These are phyloP conservation scores for Lasius platythorax DNA, from an alignment of 2,888 invertebrate genomes.

Conservation along the genomic window DNA sequence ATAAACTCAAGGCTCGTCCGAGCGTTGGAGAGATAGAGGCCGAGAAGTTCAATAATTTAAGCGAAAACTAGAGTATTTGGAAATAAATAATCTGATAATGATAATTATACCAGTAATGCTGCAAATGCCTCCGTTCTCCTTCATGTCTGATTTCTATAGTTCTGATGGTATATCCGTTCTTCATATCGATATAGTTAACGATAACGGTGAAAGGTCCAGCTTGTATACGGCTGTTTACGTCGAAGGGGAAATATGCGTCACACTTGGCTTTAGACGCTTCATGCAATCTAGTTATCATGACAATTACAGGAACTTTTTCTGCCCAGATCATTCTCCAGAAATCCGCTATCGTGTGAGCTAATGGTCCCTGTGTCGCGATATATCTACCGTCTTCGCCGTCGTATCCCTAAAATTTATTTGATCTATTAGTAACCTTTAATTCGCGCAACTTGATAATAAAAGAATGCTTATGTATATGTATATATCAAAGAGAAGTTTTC, in stretches of 20 bases:
- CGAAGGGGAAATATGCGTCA: conserved; percentile 94
- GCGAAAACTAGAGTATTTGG: background rate
- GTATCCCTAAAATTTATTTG: conserved; percentile 90
- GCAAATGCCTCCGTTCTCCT: conserved; percentile 81
- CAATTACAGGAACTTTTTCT: conserved; percentile 88
- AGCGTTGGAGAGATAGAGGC: no score
- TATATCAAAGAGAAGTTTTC: background rate
- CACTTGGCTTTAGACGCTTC: conserved; percentile 95
- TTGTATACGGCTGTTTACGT: conserved; percentile 81
- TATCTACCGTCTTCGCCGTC: conserved; percentile 95
- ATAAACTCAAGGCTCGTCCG: no score
- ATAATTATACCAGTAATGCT: conserved; percentile 85
- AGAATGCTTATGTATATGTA: background rate
- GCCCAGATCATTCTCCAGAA: conserved; percentile 96
- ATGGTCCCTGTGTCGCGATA: conserved; percentile 97
- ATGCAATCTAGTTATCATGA: conserved; percentile 96
- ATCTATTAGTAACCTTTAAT: background rate
- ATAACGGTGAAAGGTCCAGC: conserved; percentile 87
- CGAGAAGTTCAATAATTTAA: background rate
- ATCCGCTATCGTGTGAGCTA: conserved; percentile 95
- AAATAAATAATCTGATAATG: background rate
- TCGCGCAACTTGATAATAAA: background rate
- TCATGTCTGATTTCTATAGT: conserved; percentile 85
- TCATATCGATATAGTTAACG: conserved; percentile 85
- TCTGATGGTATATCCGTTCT: conserved; percentile 87